Conservation (phyloP, 2,797 vertebrate species). For the Lindbergichthys nudifrons region DNA sequence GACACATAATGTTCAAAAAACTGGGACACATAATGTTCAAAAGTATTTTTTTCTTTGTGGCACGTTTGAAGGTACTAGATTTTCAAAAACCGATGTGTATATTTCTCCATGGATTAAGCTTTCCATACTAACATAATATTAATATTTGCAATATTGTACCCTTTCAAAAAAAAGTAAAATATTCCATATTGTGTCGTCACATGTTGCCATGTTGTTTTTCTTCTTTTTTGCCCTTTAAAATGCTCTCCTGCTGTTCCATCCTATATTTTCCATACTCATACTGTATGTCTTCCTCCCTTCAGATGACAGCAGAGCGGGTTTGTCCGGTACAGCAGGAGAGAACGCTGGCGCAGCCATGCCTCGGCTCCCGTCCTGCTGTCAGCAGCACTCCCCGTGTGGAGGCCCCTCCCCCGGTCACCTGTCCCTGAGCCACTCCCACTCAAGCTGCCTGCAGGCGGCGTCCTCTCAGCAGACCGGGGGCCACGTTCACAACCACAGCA, state of each 20-base stretch:
- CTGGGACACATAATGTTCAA: too few relatives aligned
- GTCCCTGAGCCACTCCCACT: constrained; percentile 89
- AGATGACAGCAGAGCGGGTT: constrained; percentile 90
- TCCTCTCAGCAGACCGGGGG: constrained; percentile 80
- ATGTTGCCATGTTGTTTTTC: not conserved
- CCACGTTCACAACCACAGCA: constrained; percentile 79
- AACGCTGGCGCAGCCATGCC: constrained; percentile 92
- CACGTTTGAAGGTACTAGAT: too few relatives aligned
- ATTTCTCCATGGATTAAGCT: too few relatives aligned
- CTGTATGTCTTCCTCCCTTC: constrained; percentile 10
- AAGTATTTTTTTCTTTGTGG: too few relatives aligned
- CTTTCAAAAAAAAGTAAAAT: too few relatives aligned
- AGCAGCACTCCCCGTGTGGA: constrained; percentile 96
- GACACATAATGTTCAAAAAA: too few relatives aligned
- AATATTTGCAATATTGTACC: too few relatives aligned
- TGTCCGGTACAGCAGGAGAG: constrained; percentile 86
- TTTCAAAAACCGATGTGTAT: too few relatives aligned
- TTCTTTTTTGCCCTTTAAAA: not conserved
- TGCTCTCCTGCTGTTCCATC: not conserved
- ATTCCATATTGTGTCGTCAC: not conserved
- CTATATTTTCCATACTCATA: not conserved
- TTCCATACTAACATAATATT: too few relatives aligned
- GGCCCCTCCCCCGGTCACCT: constrained; percentile 91
- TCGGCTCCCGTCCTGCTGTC: constrained; percentile 96
- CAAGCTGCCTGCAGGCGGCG: constrained; percentile 92